A percentile compares a stretch with the other conserved stretches of the same genome.
Conservation (phyloP, 2,113 vertebrate species). For the Malurus alboscapulatus region DNA sequence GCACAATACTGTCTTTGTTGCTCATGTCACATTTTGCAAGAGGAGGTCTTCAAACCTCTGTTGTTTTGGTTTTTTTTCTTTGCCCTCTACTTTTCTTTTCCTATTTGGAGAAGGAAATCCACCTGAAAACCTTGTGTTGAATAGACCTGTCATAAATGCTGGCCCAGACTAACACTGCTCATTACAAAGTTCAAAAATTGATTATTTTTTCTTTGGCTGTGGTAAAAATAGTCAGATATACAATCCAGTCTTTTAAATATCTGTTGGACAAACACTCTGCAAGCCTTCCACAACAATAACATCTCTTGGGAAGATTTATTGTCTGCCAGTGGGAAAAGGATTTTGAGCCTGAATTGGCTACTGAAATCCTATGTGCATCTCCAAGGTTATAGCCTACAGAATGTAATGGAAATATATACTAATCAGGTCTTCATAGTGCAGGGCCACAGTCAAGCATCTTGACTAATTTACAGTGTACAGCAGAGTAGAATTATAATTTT, state of each 20-base stretch:
- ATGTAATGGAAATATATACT: neutral
- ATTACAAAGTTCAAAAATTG: neutral
- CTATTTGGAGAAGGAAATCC: neutral
- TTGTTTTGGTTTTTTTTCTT: neutral
- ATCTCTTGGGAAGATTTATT: neutral
- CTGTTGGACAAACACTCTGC: neutral
- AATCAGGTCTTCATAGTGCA: neutral
- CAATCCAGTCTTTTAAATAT: neutral
- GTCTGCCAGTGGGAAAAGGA: neutral
- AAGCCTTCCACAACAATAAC: neutral
- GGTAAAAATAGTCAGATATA: neutral
- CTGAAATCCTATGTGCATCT: neutral
- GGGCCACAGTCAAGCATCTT: neutral
- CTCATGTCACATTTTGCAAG: neutral
- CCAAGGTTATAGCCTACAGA: neutral
- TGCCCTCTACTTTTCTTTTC: neutral
- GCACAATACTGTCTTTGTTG: neutral
- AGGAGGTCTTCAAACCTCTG: neutral
- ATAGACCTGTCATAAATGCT: neutral
- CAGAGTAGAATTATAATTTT: neutral
- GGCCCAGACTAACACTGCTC: neutral
- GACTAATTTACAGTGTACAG: neutral
- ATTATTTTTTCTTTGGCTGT: neutral
- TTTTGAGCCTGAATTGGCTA: neutral
- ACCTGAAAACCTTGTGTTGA: neutral